Evolutionary conservation across 2,888 invertebrate species (phyloP), one percentile per base, ranked within the genome.

Genomic region (Cremastobaeus sp.): DNA sequence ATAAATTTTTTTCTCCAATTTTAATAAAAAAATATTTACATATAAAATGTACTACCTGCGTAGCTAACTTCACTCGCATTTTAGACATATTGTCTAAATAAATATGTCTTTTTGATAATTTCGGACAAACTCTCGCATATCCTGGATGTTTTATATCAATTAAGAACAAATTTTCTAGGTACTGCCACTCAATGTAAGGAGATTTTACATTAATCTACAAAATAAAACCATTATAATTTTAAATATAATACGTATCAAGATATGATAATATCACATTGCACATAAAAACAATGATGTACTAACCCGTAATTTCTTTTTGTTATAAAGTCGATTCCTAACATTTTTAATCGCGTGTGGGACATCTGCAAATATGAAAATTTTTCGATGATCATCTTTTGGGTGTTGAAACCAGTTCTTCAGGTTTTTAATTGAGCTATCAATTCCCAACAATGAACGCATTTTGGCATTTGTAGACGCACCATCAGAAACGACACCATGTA

Each of bases 401-500:
- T 70, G 62, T 4, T 20, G 1, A 35, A 70, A 70, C 28, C 25
- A 66, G 0, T 28, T 43, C 43, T 50, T 43, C 0, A n/a, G 1
- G 30, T 1, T 50, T n/a, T 21, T 3, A 1, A 14, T n/a, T 15
- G 39, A 25, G 9, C 18, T n/a, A 20, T 41, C 18, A 15, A 72
- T 11, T 17, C 39, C 48, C 1, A 66, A 34, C 4, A 41, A n/a
- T 28, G 25, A 15, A 17, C 55, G 15, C 70, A 64, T 64, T 57
- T 48, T 57, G 0, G 37, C 34, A 34, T 71, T 71, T 3, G 54
- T 64, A 3, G 43, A 34, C 1, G 55, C 43, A 9, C 57, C 57
- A 45, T 71, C 64, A 28, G 30, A 12, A n/a, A 71, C 21, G 15
- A 66, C 9, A 11, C 60, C 60, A 32, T 73, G 55, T 25, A 65